Conservation (phyloP, 92 coral and sea anemone species). For the Nematostella vectensis region DNA sequence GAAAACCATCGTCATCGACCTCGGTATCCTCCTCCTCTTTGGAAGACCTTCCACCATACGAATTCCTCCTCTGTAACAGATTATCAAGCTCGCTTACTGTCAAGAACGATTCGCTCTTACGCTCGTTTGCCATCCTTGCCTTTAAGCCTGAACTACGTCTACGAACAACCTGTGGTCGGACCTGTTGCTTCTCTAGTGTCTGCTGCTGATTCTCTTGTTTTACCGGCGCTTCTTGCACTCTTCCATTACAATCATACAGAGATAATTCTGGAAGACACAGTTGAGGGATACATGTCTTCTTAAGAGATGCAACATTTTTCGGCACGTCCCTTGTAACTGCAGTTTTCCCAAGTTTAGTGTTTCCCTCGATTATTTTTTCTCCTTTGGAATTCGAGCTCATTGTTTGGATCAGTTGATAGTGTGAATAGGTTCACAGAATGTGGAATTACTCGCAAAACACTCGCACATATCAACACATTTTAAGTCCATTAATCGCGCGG, state of each 20-base stretch:
- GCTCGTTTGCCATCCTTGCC: background rate
- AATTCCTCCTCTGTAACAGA: slow-evolving; percentile 1
- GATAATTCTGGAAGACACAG: background rate
- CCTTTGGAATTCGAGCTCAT: background rate
- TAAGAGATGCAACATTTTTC: too few relatives aligned
- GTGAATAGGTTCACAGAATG: too few relatives aligned
- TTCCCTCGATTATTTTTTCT: background rate
- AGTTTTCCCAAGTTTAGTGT: background rate
- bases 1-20: slow-evolving; percentile 10
- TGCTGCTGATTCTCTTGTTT: too few relatives aligned
- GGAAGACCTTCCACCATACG: slow-evolving; percentile 15
- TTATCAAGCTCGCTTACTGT: background rate
- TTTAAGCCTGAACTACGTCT: background rate
- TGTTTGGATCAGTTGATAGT: too few relatives aligned
- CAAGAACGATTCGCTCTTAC: slow-evolving; percentile 1
- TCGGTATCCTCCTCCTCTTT: slow-evolving; percentile 8
- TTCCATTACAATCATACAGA: background rate
- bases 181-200: too few relatives aligned
- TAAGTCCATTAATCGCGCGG: background rate
- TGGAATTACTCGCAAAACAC: background rate
- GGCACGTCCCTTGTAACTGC: background rate
- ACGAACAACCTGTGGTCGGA: background rate
- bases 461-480: background rate
- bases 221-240: background rate
- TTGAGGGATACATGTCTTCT: background rate